Evolutionary conservation across 2,113 vertebrate species (phyloP).

Genomic region (Thunnus maccoyii): DNA sequence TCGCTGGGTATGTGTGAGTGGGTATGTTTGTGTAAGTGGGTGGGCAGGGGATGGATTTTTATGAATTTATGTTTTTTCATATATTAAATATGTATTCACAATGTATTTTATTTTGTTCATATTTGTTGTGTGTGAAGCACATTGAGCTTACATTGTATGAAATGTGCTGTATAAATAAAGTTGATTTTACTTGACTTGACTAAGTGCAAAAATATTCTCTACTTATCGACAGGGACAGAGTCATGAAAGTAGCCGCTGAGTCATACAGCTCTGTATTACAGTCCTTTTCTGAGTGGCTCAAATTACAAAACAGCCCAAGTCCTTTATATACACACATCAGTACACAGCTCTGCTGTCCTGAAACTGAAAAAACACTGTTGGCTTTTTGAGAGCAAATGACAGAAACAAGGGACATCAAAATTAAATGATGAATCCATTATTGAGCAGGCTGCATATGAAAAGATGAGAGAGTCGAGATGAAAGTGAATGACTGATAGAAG

Average conservation of each 20-base stretch:
- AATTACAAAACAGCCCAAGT: conserved; percentile 21
- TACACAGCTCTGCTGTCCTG: conserved; percentile 25
- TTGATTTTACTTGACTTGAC: too few species aligned
- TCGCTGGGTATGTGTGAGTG: too few species aligned
- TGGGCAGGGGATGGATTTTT: too few species aligned
- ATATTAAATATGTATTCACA: too few species aligned
- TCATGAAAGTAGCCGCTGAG: conserved; percentile 35
- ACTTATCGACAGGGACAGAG: conserved; percentile 5
- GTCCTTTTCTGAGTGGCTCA: conserved; percentile 26
- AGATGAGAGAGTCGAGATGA: conserved; percentile 63
- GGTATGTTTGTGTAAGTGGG: too few species aligned
- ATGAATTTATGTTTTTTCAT: too few species aligned
- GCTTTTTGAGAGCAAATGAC: conserved; percentile 47
- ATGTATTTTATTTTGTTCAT: too few species aligned
- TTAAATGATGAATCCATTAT: conserved; percentile 71
- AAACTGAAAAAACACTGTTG: conserved; percentile 36
- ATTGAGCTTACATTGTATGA: too few species aligned
- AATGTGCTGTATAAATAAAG: too few species aligned
- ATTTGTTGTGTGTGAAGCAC: too few species aligned
- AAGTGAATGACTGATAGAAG: conserved; percentile 62
- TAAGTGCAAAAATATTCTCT: conserved; percentile 12
- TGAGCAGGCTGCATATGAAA: conserved; percentile 58
- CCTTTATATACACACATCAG: conserved; percentile 22
- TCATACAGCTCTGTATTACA: conserved; percentile 32
- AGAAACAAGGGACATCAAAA: conserved; percentile 55